Percentiles rank a stretch among this genome's conserved stretches.
Conservation (phyloP, 2,888 invertebrate species). For the Brachypterus glaber region DNA sequence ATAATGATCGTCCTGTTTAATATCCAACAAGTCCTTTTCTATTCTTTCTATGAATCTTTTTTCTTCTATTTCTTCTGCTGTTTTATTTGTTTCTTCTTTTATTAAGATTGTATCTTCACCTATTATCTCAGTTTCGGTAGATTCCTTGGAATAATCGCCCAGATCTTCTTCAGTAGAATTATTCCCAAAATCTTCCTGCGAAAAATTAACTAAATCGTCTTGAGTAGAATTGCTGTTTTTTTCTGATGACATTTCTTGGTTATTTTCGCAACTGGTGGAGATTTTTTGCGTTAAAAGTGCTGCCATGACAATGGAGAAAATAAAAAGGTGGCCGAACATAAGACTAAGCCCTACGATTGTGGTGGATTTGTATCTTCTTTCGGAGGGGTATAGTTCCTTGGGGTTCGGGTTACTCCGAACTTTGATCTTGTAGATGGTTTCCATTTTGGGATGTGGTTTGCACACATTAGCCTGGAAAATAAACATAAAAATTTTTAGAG, state of each 20-base stretch:
- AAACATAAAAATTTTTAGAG: too few relatives aligned
- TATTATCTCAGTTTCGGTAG: too few relatives aligned
- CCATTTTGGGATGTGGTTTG: too few relatives aligned
- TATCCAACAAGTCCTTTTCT: constrained; percentile 17
- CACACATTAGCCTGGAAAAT: too few relatives aligned
- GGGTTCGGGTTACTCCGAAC: constrained; percentile 54
- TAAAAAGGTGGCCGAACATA: constrained; percentile 52
- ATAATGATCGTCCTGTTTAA: constrained; percentile 12
- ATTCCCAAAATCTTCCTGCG: too few relatives aligned
- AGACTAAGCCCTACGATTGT: constrained; percentile 56
- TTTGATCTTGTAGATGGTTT: constrained; percentile 59
- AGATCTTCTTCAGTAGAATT: constrained; percentile 8
- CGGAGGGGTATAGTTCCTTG: constrained; percentile 53
- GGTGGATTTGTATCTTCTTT: constrained; percentile 57
- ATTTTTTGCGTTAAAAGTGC: constrained; percentile 40
- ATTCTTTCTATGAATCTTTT: constrained; percentile 19
- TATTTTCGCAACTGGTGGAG: constrained; percentile 14
- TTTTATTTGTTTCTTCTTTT: too few relatives aligned
- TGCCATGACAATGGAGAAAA: constrained; percentile 49
- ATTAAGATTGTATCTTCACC: too few relatives aligned
- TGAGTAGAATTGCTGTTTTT: constrained; percentile 1
- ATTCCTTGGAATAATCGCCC: constrained; percentile 5
- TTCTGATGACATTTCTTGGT: background rate
- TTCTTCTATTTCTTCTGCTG: constrained; percentile 13
- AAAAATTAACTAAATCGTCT: background rate